Evolutionary conservation across 2,797 vertebrate species (phyloP).

Genomic region (Potorous gilbertii): DNA sequence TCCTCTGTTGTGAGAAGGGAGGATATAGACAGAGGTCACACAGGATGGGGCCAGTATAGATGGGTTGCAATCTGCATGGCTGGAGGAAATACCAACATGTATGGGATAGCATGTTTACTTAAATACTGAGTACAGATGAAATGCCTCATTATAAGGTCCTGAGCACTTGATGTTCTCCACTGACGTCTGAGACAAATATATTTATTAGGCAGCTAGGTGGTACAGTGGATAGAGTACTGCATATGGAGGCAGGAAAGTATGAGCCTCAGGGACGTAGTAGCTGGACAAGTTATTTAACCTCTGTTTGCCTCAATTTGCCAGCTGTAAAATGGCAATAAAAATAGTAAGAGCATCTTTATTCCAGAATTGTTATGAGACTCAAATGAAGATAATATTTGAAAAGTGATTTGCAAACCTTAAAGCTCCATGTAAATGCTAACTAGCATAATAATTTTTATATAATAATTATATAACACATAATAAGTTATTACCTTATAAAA

Average conservation of each 20-base stretch:
- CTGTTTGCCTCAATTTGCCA: background rate
- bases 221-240: background rate
- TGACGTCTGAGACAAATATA: background rate
- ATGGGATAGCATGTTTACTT: background rate
- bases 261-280: background rate
- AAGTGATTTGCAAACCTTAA: background rate
- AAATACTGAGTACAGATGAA: background rate
- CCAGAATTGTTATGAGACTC: background rate
- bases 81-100: background rate
- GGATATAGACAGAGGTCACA: background rate
- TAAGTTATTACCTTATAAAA: background rate
- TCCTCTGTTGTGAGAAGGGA: background rate
- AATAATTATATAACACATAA: background rate
- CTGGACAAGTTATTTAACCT: background rate
- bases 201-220: background rate
- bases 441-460: background rate
- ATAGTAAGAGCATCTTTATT: background rate
- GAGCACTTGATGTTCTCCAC: background rate
- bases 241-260: background rate
- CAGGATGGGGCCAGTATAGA: background rate
- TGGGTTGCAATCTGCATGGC: background rate
- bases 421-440: background rate
- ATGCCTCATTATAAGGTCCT: background rate
- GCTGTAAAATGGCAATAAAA: background rate
- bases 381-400: background rate